Percentiles rank a stretch among this genome's conserved stretches.
Conservation (phyloP, 2,888 invertebrate species). For the Agrochola macilenta region DNA sequence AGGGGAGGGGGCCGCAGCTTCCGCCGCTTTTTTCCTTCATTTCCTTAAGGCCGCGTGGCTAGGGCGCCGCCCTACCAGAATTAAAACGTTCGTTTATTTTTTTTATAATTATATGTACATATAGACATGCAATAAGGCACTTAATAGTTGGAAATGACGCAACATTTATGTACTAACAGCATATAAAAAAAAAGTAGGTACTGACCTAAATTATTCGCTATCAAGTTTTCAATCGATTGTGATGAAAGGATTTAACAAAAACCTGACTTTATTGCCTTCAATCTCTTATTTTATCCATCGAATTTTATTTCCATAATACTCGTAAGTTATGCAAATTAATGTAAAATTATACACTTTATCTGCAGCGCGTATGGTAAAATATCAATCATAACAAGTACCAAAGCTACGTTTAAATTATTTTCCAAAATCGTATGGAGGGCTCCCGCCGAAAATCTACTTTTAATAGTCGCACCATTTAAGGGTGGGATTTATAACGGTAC, state of each 20-base stretch:
- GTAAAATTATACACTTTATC: slow-evolving; percentile 55
- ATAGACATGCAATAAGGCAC: slow-evolving; percentile 69
- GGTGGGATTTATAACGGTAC: slow-evolving; percentile 54
- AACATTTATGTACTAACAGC: slow-evolving; percentile 14
- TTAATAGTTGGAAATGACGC: slow-evolving; percentile 48
- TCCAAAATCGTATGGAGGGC: slow-evolving; percentile 60
- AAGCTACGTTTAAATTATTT: slow-evolving; percentile 58
- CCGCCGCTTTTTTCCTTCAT: slow-evolving; percentile 90
- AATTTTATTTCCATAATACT: slow-evolving; percentile 40
- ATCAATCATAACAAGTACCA: slow-evolving; percentile 58
- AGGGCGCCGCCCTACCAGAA: slow-evolving; percentile 84
- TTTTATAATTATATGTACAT: slow-evolving; percentile 71
- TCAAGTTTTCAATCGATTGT: slow-evolving; percentile 24
- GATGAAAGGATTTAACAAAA: slow-evolving; percentile 35
- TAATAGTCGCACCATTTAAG: slow-evolving; percentile 63
- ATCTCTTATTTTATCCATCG: slow-evolving; percentile 34
- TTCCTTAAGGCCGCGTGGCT: slow-evolving; percentile 88
- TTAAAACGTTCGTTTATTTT: slow-evolving; percentile 85
- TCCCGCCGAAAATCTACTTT: slow-evolving; percentile 58
- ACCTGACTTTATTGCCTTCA: slow-evolving; percentile 12
- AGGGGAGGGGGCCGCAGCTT: slow-evolving; percentile 78
- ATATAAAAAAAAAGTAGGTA: slow-evolving; percentile 20
- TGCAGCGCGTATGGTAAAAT: slow-evolving; percentile 56
- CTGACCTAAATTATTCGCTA: slow-evolving; percentile 44
- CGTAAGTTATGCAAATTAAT: slow-evolving; percentile 57